A percentile compares a stretch with the other conserved stretches of the same genome.
Conservation (phyloP, 92 coral and sea anemone genomes). For the Actinostola sp. region DNA sequence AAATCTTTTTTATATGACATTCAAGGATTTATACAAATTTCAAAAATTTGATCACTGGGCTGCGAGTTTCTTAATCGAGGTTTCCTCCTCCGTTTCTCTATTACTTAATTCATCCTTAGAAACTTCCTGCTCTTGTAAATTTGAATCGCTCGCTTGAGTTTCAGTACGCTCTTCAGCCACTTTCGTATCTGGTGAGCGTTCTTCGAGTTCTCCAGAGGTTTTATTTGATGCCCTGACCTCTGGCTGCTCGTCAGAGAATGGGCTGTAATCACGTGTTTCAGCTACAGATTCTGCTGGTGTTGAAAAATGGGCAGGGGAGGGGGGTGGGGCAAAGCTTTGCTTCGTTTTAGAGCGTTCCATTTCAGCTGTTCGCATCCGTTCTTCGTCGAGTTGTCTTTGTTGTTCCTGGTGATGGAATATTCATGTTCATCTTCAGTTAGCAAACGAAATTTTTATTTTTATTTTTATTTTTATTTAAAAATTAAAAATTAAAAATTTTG, state of each 20-base stretch:
- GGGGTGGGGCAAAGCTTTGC: conserved; percentile 30
- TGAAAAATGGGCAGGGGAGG: conserved; percentile 4
- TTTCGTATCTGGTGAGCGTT: not conserved
- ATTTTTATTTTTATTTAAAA: too few relatives aligned
- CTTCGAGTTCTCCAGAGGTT: not conserved
- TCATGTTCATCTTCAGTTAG: not conserved
- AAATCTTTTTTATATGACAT: too few relatives aligned
- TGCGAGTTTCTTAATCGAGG: not conserved
- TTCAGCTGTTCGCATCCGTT: conserved; percentile 23
- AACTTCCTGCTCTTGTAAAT: not conserved
- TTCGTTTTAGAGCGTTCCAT: conserved; percentile 46
- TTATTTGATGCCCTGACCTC: not conserved
- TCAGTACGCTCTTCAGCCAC: not conserved
- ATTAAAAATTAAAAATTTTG: too few relatives aligned
- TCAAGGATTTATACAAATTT: too few relatives aligned
- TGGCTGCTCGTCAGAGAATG: too few relatives aligned
- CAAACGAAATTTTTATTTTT: too few relatives aligned
- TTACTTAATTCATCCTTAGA: not conserved
- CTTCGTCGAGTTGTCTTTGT: conserved; percentile 58
- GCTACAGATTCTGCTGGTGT: conserved; percentile 14
- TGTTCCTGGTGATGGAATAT: conserved; percentile 27
- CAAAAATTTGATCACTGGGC: not conserved
- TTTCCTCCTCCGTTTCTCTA: not conserved
- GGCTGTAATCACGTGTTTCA: too few relatives aligned
- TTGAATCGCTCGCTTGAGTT: not conserved